Evolutionary conservation across 2,113 vertebrate species (phyloP), one percentile per base, ranked within the genome.

Genomic region (Elephantulus edwardii): DNA sequence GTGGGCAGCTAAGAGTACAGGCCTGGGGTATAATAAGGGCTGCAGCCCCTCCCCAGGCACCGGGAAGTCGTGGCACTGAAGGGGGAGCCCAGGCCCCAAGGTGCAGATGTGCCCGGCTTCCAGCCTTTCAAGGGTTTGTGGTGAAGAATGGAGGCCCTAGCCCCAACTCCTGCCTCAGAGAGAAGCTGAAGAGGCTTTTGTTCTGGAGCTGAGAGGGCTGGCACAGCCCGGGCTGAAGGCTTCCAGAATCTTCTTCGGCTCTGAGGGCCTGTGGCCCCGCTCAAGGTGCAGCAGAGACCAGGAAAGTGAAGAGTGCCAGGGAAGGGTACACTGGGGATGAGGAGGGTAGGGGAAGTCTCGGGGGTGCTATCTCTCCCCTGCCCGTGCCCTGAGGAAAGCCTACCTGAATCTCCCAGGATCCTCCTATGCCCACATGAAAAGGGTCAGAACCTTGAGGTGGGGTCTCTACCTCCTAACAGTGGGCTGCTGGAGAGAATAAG

Each of bases 41-140:
- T 52, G 6, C 46, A 52, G 35, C 52, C 66, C 50, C 71, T 91
- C 48, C 74, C 75, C 66, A 48, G 62, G 68, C 35, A 12, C 70
- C 46, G 1, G 40, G 81, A 77, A 78, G 70, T 64, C 5, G 0
- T 11, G 56, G 60, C 50, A 50, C 33, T 74, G 84, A 71, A 83
- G 80, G 68, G 91, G 89, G 68, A 87, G 87, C 85, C 93, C 91
- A 91, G 88, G 78, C 88, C 93, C 91, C 90, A 75, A 54, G 84
- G 66, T 66, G 79, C 79, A 52, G 30, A 40, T 3, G 46, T 22
- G 46, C 35, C 58, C 20, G 1, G 81, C 50, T 82, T 84, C 56
- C 90, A 77, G 81, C 35, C 74, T 82, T 83, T 78, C 40, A 33
- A 14, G 42, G 60, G 44, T 44, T 17, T 19, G 17, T 14, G 28